Percentiles rank a stretch among this genome's conserved stretches.
These are phyloP conservation scores for Brachionus rubens DNA, from an alignment of 1,140 invertebrate genomes.

Conservation along the genomic window DNA sequence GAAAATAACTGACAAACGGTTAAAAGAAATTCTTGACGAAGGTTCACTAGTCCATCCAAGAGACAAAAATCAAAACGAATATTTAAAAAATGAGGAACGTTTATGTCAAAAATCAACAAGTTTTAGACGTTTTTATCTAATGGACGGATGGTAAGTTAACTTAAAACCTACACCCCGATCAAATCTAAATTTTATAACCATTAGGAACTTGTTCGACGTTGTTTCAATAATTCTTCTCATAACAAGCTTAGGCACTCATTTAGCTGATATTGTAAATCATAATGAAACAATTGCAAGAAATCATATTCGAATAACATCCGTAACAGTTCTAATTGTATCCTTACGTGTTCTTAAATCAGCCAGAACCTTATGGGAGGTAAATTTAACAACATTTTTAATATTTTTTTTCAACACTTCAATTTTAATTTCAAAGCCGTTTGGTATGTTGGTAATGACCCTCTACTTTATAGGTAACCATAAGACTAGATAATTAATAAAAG, in stretches of 20 bases:
- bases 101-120: too few relatives aligned
- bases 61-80: too few relatives aligned
- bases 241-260: background rate
- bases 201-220: conserved; percentile 7
- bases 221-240: background rate
- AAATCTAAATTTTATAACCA: background rate
- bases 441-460: background rate
- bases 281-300: conserved; percentile 13
- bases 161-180: too few relatives aligned
- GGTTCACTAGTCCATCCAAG: too few relatives aligned
- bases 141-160: too few relatives aligned
- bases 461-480: background rate
- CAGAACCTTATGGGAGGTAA: conserved; percentile 16
- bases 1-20: too few relatives aligned
- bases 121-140: too few relatives aligned
- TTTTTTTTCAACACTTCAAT: background rate
- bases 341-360: background rate
- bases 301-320: conserved; percentile 27
- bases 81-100: too few relatives aligned
- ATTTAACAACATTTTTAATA: background rate
- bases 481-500: background rate
- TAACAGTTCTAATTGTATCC: background rate
- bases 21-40: too few relatives aligned
- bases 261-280: conserved; percentile 15
- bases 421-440: background rate